phyloP scores from a whole-genome alignment of 2,113 vertebrate species.

The Myodes glareolus region DNA sequence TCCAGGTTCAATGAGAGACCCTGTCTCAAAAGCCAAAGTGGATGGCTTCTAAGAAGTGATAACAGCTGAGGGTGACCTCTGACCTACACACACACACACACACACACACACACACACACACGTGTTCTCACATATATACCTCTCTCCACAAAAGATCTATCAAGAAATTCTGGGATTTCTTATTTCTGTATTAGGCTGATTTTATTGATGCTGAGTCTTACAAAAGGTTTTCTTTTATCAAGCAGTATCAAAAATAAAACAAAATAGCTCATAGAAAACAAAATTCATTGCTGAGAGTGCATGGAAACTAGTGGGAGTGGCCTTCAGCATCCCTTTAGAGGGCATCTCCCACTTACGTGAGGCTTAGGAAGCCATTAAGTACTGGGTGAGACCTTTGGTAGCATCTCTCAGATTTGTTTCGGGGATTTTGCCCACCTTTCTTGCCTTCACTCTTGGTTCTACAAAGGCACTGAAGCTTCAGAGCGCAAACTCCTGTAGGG shows the following conservation, averaged over 20 bases:
- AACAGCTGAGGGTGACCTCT: not conserved
- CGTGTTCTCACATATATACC: not conserved
- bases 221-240: not conserved
- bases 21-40: not conserved
- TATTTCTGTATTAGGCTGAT: not conserved
- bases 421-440: not conserved
- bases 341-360: not conserved
- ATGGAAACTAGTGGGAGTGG: not conserved
- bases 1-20: not conserved
- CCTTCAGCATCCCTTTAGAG: not conserved
- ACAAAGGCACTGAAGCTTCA: not conserved
- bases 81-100: not conserved
- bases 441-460: not conserved
- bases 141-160: not conserved
- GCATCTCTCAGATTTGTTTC: not conserved
- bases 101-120: too few relatives aligned
- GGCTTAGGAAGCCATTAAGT: not conserved
- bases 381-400: not conserved
- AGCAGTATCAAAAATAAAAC: not conserved
- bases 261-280: not conserved
- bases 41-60: not conserved
- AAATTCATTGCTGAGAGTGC: not conserved
- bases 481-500: not conserved
- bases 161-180: constrained; percentile 29
- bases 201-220: not conserved